phyloP scores from a whole-genome alignment of 2,888 invertebrate species.

The Megastigmus dorsalis region DNA sequence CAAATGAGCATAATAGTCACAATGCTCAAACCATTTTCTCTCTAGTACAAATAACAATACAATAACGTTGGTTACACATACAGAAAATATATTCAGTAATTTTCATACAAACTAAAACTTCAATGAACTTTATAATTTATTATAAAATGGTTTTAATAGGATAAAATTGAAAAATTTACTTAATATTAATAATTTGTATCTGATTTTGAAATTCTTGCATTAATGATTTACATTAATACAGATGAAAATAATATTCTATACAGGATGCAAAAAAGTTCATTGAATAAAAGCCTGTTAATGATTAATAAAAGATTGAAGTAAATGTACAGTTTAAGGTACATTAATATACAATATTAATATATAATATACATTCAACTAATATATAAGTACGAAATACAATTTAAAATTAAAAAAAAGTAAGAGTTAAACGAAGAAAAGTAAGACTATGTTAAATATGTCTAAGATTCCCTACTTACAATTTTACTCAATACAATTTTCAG shows the following conservation, averaged over 20 bases:
- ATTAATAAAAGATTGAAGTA: too few species aligned
- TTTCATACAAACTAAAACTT: neutral
- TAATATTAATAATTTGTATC: too few species aligned
- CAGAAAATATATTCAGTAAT: neutral
- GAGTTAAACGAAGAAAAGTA: too few species aligned
- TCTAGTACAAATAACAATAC: neutral
- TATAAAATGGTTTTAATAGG: too few species aligned
- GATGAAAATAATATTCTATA: neutral
- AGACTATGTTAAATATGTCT: neutral
- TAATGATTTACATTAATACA: neutral
- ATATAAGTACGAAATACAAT: neutral
- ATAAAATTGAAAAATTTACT: too few species aligned
- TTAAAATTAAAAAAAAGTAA: neutral
- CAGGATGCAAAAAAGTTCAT: neutral
- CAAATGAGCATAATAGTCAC: neutral
- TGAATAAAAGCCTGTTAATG: too few species aligned
- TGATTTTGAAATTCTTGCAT: too few species aligned
- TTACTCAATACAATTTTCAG: conserved; percentile 29
- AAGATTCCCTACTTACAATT: too few species aligned
- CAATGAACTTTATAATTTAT: neutral
- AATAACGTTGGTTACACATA: conserved; percentile 9
- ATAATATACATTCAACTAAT: neutral
- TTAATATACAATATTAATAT: neutral
- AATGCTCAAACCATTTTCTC: conserved; percentile 7
- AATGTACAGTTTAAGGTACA: too few species aligned